Conservation (phyloP, 1,140 invertebrate species). For the Leptopilina boulardi region DNA sequence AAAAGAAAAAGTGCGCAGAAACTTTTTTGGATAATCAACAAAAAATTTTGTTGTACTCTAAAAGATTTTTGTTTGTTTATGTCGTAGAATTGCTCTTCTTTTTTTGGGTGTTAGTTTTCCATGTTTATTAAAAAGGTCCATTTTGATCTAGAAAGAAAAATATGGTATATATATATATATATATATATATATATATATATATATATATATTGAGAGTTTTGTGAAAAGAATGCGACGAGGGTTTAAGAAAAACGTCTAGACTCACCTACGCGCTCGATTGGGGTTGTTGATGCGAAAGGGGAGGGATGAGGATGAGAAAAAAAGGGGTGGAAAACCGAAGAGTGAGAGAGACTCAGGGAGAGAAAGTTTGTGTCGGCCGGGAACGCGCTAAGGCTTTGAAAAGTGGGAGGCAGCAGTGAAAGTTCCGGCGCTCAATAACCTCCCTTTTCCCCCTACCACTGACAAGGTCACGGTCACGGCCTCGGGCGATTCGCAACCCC, state of each 20-base stretch:
- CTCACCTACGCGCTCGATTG: conserved; percentile 19
- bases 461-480: conserved; percentile 29
- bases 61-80: no score
- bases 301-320: not conserved
- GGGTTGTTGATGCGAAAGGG: not conserved
- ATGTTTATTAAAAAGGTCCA: conserved; percentile 2
- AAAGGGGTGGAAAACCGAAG: conserved; percentile 1
- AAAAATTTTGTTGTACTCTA: no score
- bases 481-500: not conserved
- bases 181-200: no score
- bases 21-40: no score
- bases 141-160: not conserved
- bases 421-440: conserved; percentile 25
- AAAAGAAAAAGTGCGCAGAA: no score
- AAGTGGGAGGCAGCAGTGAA: conserved; percentile 17
- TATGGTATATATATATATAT: no score
- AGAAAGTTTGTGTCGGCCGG: not conserved
- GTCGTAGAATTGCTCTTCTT: no score
- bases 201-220: not conserved
- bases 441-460: conserved; percentile 1
- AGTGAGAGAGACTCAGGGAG: not conserved
- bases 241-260: conserved; percentile 17
- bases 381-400: not conserved
- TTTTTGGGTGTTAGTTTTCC: no score
- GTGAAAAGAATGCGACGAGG: not conserved